Base-by-base conservation (phyloP, 2,888 invertebrate species). In the Caenorhabditis imperialis region DNA sequence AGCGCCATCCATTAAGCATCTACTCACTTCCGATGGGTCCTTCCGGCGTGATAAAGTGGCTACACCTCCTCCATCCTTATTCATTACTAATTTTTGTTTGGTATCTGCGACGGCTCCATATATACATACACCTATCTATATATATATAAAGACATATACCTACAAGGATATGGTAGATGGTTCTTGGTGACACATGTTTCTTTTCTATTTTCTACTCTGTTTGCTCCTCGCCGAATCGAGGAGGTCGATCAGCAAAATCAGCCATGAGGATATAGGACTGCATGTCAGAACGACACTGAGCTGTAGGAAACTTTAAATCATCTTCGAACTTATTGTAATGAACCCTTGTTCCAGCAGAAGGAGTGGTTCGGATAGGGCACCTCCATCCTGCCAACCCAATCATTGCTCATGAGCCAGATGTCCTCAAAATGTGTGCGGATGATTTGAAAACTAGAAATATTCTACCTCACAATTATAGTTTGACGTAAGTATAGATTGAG, bases 391-490 rank as follows among this genome's bases (percentile, higher is more conserved):
- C 69, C n/a, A 81, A 79, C 33, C 79, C 81, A 10, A 70, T 73
- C 33, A 81, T 83, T 48, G 78, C 73, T 18, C 79, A 82, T 48
- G 83, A 83, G 45, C 81, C 81, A 14, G 81, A 82, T 58, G 78
- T 83, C 3, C 57, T 83, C 23, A 71, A 69, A 50, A 79, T 83
- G 77, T 82, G 83, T 53, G 79, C 81, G 3, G 50, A 61, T n/a
- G 82, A 83, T 60, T 61, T 83, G 55, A 78, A 80, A 60, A 78
- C 61, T 18, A 45, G 81, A 37, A 78, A 78, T 37, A 81, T 83
- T 61, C 63, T 83, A 40, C 83, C 83, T 2, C 63, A 58, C 23
- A 81, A 83, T 23, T 81, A 79, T 55, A 73, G 72, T 23, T 42
- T 82, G 45, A 71, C 73, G 83, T 81, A 45, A n/a, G n/a, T n/a